These are phyloP conservation scores for Lacerta agilis DNA, from an alignment of 2,797 vertebrate genomes.

Conservation along the genomic window DNA sequence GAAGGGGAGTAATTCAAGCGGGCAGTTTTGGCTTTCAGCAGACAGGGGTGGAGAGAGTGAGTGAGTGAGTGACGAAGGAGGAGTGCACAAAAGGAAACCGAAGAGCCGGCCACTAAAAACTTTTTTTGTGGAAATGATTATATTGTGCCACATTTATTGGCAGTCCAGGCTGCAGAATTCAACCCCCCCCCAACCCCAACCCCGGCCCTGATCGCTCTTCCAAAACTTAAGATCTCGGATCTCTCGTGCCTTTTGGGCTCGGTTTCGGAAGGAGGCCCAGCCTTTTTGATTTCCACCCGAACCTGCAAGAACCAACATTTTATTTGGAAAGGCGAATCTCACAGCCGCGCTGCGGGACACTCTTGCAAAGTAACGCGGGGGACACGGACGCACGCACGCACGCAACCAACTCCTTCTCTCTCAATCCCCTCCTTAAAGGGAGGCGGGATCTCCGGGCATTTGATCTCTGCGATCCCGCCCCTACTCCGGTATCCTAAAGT, in stretches of 20 bases:
- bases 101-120: neutral
- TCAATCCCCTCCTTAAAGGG: conserved; percentile 1
- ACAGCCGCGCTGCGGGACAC: neutral
- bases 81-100: neutral
- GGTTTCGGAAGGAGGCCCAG: neutral
- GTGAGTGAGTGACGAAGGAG: neutral
- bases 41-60: neutral
- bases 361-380: neutral
- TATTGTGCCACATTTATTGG: neutral
- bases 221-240: neutral
- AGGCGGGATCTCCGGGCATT: conserved; percentile 27
- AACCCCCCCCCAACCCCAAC: too few relatives aligned
- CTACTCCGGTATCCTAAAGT: conserved; percentile 21
- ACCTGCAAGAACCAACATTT: neutral
- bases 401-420: neutral
- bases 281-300: neutral
- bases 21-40: neutral
- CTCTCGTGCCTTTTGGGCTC: neutral
- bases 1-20: neutral
- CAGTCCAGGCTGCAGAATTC: neutral
- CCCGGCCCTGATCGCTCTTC: neutral
- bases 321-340: neutral
- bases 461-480: conserved; percentile 20
- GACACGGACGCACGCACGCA: neutral
- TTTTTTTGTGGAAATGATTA: neutral